phyloP scores from a whole-genome alignment of 2,797 vertebrate species.

The Eurystomus glaucurus region DNA sequence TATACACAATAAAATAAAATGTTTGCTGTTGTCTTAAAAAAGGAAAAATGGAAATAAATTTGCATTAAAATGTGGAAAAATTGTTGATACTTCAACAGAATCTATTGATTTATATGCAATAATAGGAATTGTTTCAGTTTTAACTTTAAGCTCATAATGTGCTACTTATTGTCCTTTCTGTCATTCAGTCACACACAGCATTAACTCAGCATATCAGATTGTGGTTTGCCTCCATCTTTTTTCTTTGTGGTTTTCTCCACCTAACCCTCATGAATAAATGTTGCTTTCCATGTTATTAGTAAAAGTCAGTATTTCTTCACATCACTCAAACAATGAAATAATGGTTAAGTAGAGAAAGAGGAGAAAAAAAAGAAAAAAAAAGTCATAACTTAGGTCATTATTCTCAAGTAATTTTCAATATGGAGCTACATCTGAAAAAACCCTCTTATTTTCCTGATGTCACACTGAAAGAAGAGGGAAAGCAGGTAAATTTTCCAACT shows the following conservation, averaged over 20 bases:
- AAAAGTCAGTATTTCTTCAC: background rate
- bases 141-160: background rate
- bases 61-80: background rate
- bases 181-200: background rate
- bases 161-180: background rate
- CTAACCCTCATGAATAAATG: background rate
- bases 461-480: background rate
- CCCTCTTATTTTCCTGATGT: background rate
- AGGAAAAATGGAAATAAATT: background rate
- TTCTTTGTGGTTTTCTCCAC: background rate
- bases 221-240: background rate
- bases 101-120: background rate
- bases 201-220: background rate
- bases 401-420: background rate
- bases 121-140: background rate
- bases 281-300: background rate
- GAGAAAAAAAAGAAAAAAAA: too few species aligned
- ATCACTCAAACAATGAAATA: background rate
- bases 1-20: background rate
- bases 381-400: background rate
- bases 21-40: background rate
- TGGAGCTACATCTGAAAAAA: background rate
- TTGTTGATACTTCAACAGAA: background rate
- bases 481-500: background rate
- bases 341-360: background rate